Evolutionary conservation across 2,113 vertebrate species (phyloP), one percentile per base, ranked within the genome.

Genomic region (Numenius arquata): DNA sequence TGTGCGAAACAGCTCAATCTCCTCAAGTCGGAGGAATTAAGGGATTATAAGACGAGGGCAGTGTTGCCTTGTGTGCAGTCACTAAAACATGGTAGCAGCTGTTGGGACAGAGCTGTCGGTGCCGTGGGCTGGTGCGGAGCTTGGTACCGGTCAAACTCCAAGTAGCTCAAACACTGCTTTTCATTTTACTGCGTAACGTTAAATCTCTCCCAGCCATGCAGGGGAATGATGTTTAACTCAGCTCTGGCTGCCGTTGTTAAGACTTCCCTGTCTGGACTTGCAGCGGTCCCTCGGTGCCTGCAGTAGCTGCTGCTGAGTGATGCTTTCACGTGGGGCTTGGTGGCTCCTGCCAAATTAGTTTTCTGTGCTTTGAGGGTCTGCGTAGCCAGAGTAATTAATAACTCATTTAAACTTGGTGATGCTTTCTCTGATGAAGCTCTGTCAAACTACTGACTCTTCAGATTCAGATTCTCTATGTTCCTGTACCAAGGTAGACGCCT

Each of bases 241-340:
- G 45, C 63, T 70, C 47, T 0, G 0, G 9, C 47, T 87, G 30
- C 66, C 0, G 0, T 38, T 17, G 8, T 11, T 59, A 22, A 32
- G 76, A 7, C 29, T 78, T 63, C 8, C 4, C 41, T 75, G 56
- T 25, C n/a, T 32, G 53, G 11, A 6, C 30, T 38, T 61, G 71
- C 59, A 4, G 40, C 2, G 40, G 48, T 38, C 38, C 4, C 0
- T 1, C 12, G 70, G 32, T 32, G 38, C 71, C 58, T 30, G 16
- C 0, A 1, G 41, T 12, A 21, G 88, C 55, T 47, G 41, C 12
- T n/a, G 47, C 68, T 59, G 75, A 26, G 68, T 1, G 0, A 14
- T n/a, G 47, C 45, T 81, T 18, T 88, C 11, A 3, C 15, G 0
- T 21, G 63, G 48, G 45, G 45, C 61, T 88, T 38, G 71, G 62